Percentiles rank a stretch among this genome's conserved stretches.
Evolutionary conservation across 2,888 invertebrate genomes (phyloP).

Genomic region (Megastigmus dorsalis): DNA sequence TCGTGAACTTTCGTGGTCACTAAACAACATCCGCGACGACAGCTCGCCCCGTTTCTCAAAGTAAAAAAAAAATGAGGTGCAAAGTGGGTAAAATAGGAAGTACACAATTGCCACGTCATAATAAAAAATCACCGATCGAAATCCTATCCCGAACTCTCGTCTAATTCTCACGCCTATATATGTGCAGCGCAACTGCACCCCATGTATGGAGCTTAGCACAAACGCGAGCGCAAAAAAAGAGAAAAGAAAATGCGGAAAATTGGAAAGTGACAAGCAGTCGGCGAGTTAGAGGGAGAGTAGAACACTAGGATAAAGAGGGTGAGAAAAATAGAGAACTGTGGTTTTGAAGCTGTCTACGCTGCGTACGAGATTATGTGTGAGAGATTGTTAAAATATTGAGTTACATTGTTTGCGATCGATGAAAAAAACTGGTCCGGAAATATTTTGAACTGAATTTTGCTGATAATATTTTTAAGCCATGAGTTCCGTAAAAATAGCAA

Average conservation of each 20-base stretch:
- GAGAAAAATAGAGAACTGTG: constrained; percentile 10
- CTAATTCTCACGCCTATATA: constrained; percentile 48
- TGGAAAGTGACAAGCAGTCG: constrained; percentile 37
- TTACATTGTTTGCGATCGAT: too few relatives aligned
- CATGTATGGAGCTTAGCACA: not conserved
- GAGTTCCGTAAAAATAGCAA: too few relatives aligned
- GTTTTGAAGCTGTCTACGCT: too few relatives aligned
- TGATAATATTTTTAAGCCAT: too few relatives aligned
- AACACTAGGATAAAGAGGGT: constrained; percentile 13
- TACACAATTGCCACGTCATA: constrained; percentile 7
- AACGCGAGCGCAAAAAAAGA: constrained; percentile 28
- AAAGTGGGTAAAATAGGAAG: constrained; percentile 38
- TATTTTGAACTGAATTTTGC: too few relatives aligned
- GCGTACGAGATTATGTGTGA: constrained; percentile 1
- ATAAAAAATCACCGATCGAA: constrained; percentile 36
- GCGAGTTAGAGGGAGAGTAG: not conserved
- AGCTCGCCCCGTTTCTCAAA: not conserved
- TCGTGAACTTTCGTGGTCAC: constrained; percentile 4
- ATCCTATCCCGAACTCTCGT: not conserved
- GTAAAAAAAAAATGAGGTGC: constrained; percentile 8
- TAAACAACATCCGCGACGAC: constrained; percentile 11
- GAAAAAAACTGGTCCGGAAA: too few relatives aligned
- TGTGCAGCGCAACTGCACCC: not conserved
- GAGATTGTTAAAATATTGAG: constrained; percentile 21
- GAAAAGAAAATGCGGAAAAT: constrained; percentile 45